Percentiles rank a stretch among this genome's conserved stretches.
Evolutionary conservation across 2,797 vertebrate species (phyloP).

Genomic region (Vipera latastei): DNA sequence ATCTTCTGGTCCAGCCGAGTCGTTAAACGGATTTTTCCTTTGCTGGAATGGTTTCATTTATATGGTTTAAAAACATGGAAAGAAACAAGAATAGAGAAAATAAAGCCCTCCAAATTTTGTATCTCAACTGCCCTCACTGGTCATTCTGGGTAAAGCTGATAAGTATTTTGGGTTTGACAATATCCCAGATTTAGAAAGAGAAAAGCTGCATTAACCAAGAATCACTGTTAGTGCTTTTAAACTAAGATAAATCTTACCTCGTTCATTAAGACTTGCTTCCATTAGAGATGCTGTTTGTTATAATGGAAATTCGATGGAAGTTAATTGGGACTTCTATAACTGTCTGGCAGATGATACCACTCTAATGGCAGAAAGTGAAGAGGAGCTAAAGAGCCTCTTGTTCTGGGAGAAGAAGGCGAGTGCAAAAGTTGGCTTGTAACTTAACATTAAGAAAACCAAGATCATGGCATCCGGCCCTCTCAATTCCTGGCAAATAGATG

Average conservation of each 20-base stretch:
- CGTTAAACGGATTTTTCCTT: slow-evolving; percentile 88
- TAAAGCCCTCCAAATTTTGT: neutral
- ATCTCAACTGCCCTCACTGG: neutral
- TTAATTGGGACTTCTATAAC: no score
- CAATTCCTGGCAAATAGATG: no score
- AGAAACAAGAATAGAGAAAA: neutral
- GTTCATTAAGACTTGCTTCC: neutral
- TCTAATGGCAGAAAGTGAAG: no score
- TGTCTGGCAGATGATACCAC: no score
- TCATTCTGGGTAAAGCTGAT: neutral
- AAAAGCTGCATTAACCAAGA: neutral
- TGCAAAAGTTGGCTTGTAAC: no score
- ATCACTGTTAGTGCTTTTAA: neutral
- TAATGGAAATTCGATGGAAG: no score
- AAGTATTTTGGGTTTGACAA: neutral
- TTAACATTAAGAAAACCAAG: no score
- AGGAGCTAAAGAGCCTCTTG: no score
- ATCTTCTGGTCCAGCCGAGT: slow-evolving; percentile 42
- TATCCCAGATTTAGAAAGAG: neutral
- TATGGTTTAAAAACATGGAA: slow-evolving; percentile 2
- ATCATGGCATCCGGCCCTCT: no score
- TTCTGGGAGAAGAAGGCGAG: no score
- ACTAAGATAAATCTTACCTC: neutral
- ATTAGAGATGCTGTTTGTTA: neutral
- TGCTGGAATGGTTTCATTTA: slow-evolving; percentile 66